Evolutionary conservation across 1,140 invertebrate genomes (phyloP), one percentile per base, ranked within the genome.

Genomic region (Daktulosphaira vitifoliae): DNA sequence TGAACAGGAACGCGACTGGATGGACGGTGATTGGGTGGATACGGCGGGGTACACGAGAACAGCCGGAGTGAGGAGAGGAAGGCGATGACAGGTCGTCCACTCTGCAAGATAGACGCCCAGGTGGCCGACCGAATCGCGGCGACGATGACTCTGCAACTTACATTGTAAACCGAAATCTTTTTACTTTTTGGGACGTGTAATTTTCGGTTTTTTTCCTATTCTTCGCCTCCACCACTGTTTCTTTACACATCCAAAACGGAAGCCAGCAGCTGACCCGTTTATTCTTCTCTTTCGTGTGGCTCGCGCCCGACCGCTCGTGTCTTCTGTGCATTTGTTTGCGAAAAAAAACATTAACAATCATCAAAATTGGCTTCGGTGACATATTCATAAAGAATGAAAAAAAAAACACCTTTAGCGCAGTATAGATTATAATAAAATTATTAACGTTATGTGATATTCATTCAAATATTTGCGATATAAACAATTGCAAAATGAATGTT

Each of bases 71-170:
- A 20, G 15, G n/a, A 25, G 13, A 13, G 8, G 13, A 46, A 5
- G 11, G 54, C 42, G 56, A 48, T 62, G 56, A 62, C 56, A 62
- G 56, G 56, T 62, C 56, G 39, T 48, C 39, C 42, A 62, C 54
- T 59, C 54, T 7, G 37, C 20, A n/a, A 11, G 29, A 33, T 6
- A 42, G 54, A 59, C 54, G 56, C 56, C 56, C 56, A 62, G 56
- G 25, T 62, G 56, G 56, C 42, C 56, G 56, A 48, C 56, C 56
- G 56, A 25, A 48, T 48, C 56, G 56, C 56, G 56, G 56, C 56
- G 56, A n/a, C n/a, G n/a, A 62, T 62, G 56, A 62, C 56, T 62
- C 39, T 22, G 26, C 56, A 42, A 62, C 56, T 62, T 62, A 29
- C 42, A 62, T 62, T 62, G 56, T 62, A 42, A 11, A 48, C 39